phyloP scores from a whole-genome alignment of 2,888 invertebrate genomes.

The Pseudococcus viburni region DNA sequence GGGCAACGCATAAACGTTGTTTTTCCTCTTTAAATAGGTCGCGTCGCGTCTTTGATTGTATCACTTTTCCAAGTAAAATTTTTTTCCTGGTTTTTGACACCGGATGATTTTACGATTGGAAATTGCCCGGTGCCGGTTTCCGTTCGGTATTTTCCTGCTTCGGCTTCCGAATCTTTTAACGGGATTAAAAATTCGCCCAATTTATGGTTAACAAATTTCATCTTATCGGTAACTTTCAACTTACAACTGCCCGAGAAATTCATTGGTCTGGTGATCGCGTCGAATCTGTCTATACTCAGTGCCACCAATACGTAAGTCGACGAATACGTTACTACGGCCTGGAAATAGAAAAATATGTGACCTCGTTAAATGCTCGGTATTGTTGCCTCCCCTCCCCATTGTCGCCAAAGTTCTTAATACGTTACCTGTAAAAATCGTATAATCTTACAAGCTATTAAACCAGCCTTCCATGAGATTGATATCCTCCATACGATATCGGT shows the following conservation, averaged over 20 bases:
- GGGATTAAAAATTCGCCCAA: constrained; percentile 46
- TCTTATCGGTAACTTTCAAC: constrained; percentile 72
- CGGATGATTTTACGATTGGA: constrained; percentile 26
- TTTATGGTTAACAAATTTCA: constrained; percentile 19
- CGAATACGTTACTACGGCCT: constrained; percentile 91
- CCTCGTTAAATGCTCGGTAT: not conserved
- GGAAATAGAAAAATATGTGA: constrained; percentile 69
- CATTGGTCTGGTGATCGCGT: constrained; percentile 95
- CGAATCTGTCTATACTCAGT: constrained; percentile 91
- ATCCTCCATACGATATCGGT: constrained; percentile 92
- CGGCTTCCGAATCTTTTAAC: constrained; percentile 23
- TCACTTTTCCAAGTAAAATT: not conserved
- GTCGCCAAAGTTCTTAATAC: constrained; percentile 71
- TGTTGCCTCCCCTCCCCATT: not conserved
- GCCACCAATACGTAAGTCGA: constrained; percentile 94
- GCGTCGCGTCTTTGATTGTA: not conserved
- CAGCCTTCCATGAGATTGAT: constrained; percentile 91
- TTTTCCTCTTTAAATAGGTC: constrained; percentile 23
- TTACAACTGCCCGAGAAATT: constrained; percentile 95
- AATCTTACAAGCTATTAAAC: constrained; percentile 89
- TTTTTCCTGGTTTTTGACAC: not conserved
- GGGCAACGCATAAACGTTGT: not conserved
- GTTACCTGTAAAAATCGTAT: constrained; percentile 87
- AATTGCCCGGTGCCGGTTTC: not conserved
- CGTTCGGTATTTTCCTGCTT: not conserved